phyloP scores from a whole-genome alignment of 2,888 invertebrate species.

The Pomacea canaliculata region DNA sequence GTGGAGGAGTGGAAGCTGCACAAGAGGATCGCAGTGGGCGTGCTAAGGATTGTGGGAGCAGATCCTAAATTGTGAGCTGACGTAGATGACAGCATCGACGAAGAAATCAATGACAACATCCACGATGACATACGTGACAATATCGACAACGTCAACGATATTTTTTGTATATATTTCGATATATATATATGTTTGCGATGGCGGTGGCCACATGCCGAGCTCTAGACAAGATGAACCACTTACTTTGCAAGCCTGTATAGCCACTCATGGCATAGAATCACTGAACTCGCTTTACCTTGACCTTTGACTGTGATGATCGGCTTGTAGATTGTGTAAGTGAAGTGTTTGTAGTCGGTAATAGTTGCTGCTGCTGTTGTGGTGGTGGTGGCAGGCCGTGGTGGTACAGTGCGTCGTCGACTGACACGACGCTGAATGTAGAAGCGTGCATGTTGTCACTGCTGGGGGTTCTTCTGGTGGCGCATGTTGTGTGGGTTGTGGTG shows the following conservation, averaged over 20 bases:
- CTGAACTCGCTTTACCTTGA: no score
- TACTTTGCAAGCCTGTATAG: no score
- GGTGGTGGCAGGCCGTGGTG: no score
- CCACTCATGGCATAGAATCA: no score
- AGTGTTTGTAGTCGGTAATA: no score
- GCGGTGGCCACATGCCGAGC: not conserved
- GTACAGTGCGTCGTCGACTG: no score
- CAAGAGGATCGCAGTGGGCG: constrained; percentile 81
- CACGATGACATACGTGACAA: constrained; percentile 43
- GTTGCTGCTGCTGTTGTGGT: no score
- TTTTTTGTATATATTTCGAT: not conserved
- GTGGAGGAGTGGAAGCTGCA: constrained; percentile 46
- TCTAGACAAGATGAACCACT: no score
- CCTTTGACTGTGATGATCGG: no score
- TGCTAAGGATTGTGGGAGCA: constrained; percentile 77
- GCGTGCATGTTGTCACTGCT: not conserved
- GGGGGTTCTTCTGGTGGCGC: not conserved
- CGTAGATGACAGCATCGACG: constrained; percentile 29
- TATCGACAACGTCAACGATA: constrained; percentile 44
- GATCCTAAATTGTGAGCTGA: constrained; percentile 56
- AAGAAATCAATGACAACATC: constrained; percentile 44
- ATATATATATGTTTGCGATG: not conserved
- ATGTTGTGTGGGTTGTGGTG: not conserved
- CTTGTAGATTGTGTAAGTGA: no score
- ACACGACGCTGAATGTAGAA: no score